Evolutionary conservation across 2,888 invertebrate genomes (phyloP), one percentile per base, ranked within the genome.

Genomic region (Agrotis ipsilon): DNA sequence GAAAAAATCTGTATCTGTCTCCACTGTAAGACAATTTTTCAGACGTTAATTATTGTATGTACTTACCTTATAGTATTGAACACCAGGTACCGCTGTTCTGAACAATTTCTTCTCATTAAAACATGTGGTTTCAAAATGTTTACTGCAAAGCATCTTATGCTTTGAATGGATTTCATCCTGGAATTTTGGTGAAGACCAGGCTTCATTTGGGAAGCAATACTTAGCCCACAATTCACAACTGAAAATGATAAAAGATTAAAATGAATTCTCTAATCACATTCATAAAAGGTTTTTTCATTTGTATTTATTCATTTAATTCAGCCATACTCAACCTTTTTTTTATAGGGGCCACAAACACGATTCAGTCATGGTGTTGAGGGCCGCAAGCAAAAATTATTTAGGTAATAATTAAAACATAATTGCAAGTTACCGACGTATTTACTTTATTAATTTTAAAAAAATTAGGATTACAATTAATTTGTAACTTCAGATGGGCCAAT

Each of bases 211-310:
- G n/a, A 67, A 67, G 59, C 49, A 60, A 43, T 52, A 60, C 51
- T 66, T 66, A 18, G 59, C 43, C 66, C 66, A 66, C 51, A 66
- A 66, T 66, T 66, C 66, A 59, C 66, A 59, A n/a, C 66, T 66
- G 49, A 9, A 65, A 58, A 49, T 55, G 5, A 54, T n/a, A 21
- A 19, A 27, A 45, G 4, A 54, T 11, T 14, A n/a, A 55, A 55
- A 55, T n/a, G 18, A 18, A 1, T 11, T 1, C 18, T 5, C 18
- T 6, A 14, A 55, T 24, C 16, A 9, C 24, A 52, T 24, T 52
- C 2, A 3, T 39, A 46, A 24, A 16, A 5, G 18, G 0, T 9
- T 48, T 5, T 32, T 5, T 9, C 21, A 51, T 6, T 21, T 14
- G 4, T 4, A 14, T 18, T 46, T 27, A 27, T 27, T n/a, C n/a